Evolutionary conservation across 2,888 invertebrate genomes (phyloP).

Genomic region (Ypsolopha scabrella): DNA sequence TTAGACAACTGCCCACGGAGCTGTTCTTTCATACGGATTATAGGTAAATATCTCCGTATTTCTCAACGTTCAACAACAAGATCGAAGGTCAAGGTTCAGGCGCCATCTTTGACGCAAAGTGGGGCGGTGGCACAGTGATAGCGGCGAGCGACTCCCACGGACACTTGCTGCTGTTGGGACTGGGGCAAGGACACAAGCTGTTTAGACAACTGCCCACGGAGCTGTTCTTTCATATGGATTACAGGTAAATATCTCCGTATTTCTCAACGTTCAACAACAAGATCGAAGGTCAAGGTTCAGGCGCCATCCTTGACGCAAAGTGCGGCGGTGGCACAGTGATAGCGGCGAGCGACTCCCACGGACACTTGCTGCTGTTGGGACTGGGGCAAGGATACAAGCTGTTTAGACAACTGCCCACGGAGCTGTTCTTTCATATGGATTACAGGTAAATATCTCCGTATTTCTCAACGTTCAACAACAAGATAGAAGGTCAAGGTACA

Average conservation of each 20-base stretch:
- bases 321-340: constrained; percentile 89
- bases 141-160: constrained; percentile 97
- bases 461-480: constrained; percentile 79
- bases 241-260: too few species aligned
- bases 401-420: constrained; percentile 79
- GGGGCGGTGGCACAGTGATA: constrained; percentile 86
- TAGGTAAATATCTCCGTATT: too few species aligned
- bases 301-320: constrained; percentile 97
- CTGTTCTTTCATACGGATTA: constrained; percentile 99
- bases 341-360: constrained; percentile 95
- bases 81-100: constrained; percentile 93
- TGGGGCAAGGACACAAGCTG: constrained; percentile 75
- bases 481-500: constrained; percentile 90
- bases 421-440: constrained; percentile 98
- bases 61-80: constrained; percentile 78
- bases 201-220: constrained; percentile 83
- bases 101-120: constrained; percentile 97
- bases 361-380: constrained; percentile 91
- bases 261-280: constrained; percentile 79
- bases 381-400: constrained; percentile 76
- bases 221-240: constrained; percentile 98
- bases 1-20: constrained; percentile 83
- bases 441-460: constrained; percentile 75
- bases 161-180: constrained; percentile 89
- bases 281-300: constrained; percentile 91